Percentiles rank a stretch among this genome's conserved stretches.
These are phyloP conservation scores for Drosophila sordidula DNA, from an alignment of 2,888 invertebrate genomes.

Conservation along the genomic window DNA sequence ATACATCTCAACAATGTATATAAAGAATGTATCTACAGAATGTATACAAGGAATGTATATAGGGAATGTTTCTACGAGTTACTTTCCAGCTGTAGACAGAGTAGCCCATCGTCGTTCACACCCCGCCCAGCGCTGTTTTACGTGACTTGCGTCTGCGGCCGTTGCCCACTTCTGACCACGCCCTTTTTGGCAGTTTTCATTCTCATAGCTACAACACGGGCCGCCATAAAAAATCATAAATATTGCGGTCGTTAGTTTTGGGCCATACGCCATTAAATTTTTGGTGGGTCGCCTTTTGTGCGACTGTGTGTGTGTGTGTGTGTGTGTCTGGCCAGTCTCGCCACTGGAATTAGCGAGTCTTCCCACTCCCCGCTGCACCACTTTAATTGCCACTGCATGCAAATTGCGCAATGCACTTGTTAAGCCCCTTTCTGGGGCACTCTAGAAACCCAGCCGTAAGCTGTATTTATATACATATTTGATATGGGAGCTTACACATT, in stretches of 20 bases:
- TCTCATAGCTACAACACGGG: conserved; percentile 28
- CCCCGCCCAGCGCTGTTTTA: not conserved
- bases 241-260: conserved; percentile 57
- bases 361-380: conserved; percentile 5
- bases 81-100: not conserved
- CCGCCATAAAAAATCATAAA: conserved; percentile 51
- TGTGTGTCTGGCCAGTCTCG: not conserved
- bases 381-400: conserved; percentile 50
- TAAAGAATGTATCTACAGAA: too few relatives aligned
- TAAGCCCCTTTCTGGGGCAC: not conserved
- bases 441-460: too few relatives aligned
- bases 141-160: conserved; percentile 8
- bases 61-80: too few relatives aligned
- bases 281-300: conserved; percentile 37
- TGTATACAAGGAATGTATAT: too few relatives aligned
- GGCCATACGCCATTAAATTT: conserved; percentile 39
- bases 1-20: too few relatives aligned
- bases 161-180: conserved; percentile 11
- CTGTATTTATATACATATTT: not conserved
- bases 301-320: not conserved
- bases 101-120: not conserved
- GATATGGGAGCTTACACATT: conserved; percentile 7
- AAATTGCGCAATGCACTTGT: conserved; percentile 42
- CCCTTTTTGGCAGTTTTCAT: conserved; percentile 23
- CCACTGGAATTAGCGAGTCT: conserved; percentile 53